phyloP scores from a whole-genome alignment of 1,140 invertebrate species.

The Trichonephila clavata region DNA sequence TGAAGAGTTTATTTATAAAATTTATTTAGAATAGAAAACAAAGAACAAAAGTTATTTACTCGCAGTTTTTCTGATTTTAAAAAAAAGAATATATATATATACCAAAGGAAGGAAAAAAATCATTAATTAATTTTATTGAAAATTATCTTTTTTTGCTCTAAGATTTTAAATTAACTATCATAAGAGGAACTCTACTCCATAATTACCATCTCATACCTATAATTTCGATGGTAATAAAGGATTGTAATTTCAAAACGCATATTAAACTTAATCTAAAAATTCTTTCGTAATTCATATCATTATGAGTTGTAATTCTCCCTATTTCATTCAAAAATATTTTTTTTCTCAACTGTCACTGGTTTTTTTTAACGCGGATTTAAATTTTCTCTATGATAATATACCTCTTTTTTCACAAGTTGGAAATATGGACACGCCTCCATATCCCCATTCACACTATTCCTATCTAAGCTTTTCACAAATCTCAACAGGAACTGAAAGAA shows the following conservation, averaged over 20 bases:
- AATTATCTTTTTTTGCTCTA: not conserved
- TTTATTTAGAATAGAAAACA: not conserved
- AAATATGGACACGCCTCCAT: not conserved
- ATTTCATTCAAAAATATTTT: not conserved
- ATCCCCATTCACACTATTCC: not conserved
- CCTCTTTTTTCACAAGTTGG: constrained; percentile 2
- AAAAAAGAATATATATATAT: not conserved
- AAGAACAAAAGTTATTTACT: not conserved
- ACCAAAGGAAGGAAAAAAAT: not conserved
- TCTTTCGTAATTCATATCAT: constrained; percentile 25
- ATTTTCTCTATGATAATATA: not conserved
- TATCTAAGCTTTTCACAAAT: not conserved
- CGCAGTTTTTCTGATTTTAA: not conserved
- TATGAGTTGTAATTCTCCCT: not conserved
- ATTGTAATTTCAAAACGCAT: constrained; percentile 23
- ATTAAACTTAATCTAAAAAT: constrained; percentile 12
- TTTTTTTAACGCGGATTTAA: not conserved
- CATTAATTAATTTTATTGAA: not conserved
- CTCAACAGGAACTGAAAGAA: not conserved
- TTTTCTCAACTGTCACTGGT: not conserved
- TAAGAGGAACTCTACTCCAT: not conserved
- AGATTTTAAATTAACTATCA: not conserved
- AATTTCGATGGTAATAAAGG: constrained; percentile 8
- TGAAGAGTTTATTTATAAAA: too few relatives aligned
- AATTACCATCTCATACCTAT: not conserved